A percentile compares a stretch with the other conserved stretches of the same genome.
These are phyloP conservation scores for Sinelater perroti DNA, from an alignment of 2,888 invertebrate genomes.

Conservation along the genomic window DNA sequence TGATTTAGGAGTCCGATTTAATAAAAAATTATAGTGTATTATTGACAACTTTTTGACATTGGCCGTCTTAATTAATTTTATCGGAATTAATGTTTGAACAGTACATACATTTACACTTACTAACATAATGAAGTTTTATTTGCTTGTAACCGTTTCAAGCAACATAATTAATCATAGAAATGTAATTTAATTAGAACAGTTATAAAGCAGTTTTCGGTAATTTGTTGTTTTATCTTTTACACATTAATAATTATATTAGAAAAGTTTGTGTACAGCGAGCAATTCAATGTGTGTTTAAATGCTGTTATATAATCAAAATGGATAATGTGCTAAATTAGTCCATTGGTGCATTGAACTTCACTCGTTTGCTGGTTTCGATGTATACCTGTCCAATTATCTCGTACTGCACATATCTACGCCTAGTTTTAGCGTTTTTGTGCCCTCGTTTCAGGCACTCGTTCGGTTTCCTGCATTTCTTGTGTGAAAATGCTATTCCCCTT, in stretches of 20 bases:
- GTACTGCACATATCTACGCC: background rate
- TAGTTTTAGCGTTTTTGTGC: background rate
- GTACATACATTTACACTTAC: too few relatives aligned
- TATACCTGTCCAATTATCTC: background rate
- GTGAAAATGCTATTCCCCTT: background rate
- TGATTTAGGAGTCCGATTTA: too few relatives aligned
- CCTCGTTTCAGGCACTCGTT: too few relatives aligned
- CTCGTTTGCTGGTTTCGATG: background rate
- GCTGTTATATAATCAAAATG: background rate
- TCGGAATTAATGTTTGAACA: too few relatives aligned
- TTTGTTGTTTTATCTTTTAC: too few relatives aligned
- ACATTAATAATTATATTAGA: too few relatives aligned
- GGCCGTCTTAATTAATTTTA: too few relatives aligned
- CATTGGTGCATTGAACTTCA: slow-evolving; percentile 11
- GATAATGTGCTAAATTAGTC: slow-evolving; percentile 10
- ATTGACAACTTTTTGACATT: too few relatives aligned
- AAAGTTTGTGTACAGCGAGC: too few relatives aligned
- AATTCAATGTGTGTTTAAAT: background rate
- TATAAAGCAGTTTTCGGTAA: too few relatives aligned
- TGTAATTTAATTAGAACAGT: background rate
- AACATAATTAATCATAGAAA: background rate
- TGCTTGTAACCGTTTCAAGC: background rate
- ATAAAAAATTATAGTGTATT: too few relatives aligned
- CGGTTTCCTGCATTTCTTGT: background rate
- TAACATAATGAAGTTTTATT: too few relatives aligned